Percentiles rank a stretch among this genome's conserved stretches.
phyloP scores from a whole-genome alignment of 2,797 vertebrate species.

The Lacerta viridis region DNA sequence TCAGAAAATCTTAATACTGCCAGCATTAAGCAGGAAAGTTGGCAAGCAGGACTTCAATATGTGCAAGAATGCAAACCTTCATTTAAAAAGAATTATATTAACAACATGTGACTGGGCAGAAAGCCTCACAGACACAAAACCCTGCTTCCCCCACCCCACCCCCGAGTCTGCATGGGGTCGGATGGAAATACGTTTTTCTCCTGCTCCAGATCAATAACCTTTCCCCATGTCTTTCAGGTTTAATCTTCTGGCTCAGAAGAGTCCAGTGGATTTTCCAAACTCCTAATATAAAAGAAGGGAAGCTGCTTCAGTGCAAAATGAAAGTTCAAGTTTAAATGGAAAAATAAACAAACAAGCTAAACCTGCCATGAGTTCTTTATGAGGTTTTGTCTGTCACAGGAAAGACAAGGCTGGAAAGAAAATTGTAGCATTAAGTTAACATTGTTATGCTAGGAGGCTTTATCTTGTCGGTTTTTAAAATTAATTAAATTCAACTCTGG shows the following conservation, averaged over 20 bases:
- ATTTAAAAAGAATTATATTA: slow-evolving; percentile 46
- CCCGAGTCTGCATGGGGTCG: background rate
- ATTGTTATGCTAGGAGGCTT: slow-evolving; percentile 9
- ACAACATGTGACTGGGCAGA: slow-evolving; percentile 34
- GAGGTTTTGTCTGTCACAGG: slow-evolving; percentile 27
- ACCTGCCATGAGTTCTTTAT: slow-evolving; percentile 16
- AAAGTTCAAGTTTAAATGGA: slow-evolving; percentile 45
- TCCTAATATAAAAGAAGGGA: slow-evolving; percentile 45
- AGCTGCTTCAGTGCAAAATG: slow-evolving; percentile 42
- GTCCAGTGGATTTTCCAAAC: slow-evolving; percentile 34
- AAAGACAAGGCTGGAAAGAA: slow-evolving; percentile 11
- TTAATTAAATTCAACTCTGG: slow-evolving; percentile 33
- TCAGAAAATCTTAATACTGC: background rate
- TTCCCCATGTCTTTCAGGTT: slow-evolving; percentile 14
- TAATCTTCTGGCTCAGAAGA: slow-evolving; percentile 27
- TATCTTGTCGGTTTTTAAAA: slow-evolving; percentile 20
- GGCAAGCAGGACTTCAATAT: slow-evolving; percentile 43
- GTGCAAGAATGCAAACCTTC: slow-evolving; percentile 50
- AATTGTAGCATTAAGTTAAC: slow-evolving; percentile 25
- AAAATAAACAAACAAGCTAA: slow-evolving; percentile 33
- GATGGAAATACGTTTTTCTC: background rate
- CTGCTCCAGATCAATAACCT: background rate
- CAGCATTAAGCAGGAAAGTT: slow-evolving; percentile 40
- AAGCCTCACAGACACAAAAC: slow-evolving; percentile 40
- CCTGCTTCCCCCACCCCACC: background rate